These are phyloP conservation scores for Bellardia pandia DNA, from an alignment of 2,888 invertebrate species.

Conservation along the genomic window DNA sequence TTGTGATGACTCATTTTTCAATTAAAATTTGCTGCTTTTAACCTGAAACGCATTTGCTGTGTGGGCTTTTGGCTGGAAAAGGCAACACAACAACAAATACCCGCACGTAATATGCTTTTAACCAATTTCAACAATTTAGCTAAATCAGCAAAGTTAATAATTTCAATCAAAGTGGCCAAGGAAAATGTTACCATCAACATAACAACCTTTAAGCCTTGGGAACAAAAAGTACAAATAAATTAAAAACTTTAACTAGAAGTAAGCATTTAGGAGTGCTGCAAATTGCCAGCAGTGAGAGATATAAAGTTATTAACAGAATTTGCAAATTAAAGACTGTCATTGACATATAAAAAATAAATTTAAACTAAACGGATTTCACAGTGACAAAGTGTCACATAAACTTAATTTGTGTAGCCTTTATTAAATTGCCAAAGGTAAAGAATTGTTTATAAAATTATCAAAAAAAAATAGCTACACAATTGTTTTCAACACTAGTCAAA, in stretches of 20 bases:
- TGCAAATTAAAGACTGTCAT: background rate
- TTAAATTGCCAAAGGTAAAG: background rate
- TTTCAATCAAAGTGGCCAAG: conserved; percentile 34
- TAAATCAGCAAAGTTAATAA: conserved; percentile 54
- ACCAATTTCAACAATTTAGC: conserved; percentile 50
- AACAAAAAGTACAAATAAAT: conserved; percentile 34
- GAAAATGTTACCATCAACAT: conserved; percentile 16
- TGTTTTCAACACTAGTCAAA: background rate
- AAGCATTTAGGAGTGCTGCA: background rate
- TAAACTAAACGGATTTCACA: background rate
- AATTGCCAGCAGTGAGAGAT: background rate
- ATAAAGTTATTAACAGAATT: background rate
- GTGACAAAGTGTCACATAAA: background rate
- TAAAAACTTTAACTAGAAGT: background rate
- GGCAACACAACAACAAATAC: background rate
- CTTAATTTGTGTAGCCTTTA: background rate
- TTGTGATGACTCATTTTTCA: conserved; percentile 50
- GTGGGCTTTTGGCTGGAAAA: conserved; percentile 8
- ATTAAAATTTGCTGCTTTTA: conserved; percentile 28
- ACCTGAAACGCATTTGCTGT: background rate
- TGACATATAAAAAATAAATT: background rate
- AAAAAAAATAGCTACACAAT: background rate
- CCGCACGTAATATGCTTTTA: conserved; percentile 14
- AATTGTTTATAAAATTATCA: background rate
- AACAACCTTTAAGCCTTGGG: conserved; percentile 16